These are phyloP conservation scores for Coturnix japonica DNA, from an alignment of 2,113 vertebrate species.

Conservation along the genomic window DNA sequence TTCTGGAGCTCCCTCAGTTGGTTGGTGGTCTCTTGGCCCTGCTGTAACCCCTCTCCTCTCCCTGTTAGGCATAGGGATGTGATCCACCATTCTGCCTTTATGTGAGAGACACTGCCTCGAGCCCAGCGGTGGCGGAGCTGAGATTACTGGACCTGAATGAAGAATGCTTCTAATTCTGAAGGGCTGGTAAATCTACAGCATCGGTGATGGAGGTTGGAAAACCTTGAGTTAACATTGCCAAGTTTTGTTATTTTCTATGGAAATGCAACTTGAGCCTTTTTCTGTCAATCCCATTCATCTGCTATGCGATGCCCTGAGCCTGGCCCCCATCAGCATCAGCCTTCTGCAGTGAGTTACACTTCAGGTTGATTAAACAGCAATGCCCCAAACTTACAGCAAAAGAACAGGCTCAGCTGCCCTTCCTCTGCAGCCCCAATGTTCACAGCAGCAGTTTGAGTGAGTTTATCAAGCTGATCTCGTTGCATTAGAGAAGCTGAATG, in stretches of 20 bases:
- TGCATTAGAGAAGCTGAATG: neutral
- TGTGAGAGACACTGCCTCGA: neutral
- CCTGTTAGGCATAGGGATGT: neutral
- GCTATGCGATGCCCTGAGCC: constrained; percentile 8
- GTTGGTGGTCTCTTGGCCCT: neutral
- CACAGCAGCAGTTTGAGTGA: neutral
- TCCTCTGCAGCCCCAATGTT: neutral
- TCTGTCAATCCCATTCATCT: neutral
- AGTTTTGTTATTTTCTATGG: constrained; percentile 40
- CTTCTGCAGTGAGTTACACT: neutral
- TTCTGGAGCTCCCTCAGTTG: neutral
- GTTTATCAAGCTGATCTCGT: neutral
- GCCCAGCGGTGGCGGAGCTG: neutral
- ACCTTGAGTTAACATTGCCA: constrained; percentile 14
- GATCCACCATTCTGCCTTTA: neutral
- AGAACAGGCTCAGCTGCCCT: neutral
- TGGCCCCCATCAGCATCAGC: neutral
- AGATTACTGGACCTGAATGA: constrained; percentile 39
- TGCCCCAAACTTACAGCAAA: neutral
- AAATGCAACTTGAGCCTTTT: neutral
- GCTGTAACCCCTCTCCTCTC: neutral
- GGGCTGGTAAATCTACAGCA: neutral
- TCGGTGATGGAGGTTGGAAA: neutral
- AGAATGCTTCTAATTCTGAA: constrained; percentile 54
- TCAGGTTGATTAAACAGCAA: neutral